phyloP scores from a whole-genome alignment of 2,113 vertebrate species.

The Bufo gargarizans region DNA sequence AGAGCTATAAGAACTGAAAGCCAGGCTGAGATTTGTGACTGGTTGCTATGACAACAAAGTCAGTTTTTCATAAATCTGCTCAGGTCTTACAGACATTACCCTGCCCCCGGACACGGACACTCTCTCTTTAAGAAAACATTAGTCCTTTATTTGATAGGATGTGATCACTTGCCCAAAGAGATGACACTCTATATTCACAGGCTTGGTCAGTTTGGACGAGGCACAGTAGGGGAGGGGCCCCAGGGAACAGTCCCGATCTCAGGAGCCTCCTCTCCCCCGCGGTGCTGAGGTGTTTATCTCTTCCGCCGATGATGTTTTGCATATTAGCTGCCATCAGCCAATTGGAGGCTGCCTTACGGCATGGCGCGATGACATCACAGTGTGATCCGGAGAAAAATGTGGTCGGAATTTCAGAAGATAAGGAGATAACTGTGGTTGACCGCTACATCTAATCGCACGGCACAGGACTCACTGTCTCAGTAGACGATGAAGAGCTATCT shows the following conservation, averaged over 20 bases:
- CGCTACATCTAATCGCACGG: constrained; percentile 5
- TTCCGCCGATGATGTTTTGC: constrained; percentile 41
- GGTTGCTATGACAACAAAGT: too few relatives aligned
- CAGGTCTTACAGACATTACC: background rate
- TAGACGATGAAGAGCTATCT: constrained; percentile 24
- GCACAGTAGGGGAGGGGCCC: constrained; percentile 37
- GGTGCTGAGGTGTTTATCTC: constrained; percentile 14
- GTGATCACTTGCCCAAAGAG: constrained; percentile 31
- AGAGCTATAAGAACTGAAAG: too few relatives aligned
- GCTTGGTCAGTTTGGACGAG: constrained; percentile 39
- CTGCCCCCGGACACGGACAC: background rate
- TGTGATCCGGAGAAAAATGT: constrained; percentile 48
- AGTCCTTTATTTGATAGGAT: constrained; percentile 48
- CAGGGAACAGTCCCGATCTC: background rate
- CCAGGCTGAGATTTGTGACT: too few relatives aligned
- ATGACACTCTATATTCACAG: constrained; percentile 53
- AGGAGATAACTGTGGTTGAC: constrained; percentile 7
- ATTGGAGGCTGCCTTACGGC: constrained; percentile 46
- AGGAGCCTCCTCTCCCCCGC: constrained; percentile 6
- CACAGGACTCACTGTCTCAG: constrained; percentile 32
- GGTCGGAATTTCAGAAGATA: background rate
- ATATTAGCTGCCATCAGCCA: constrained; percentile 50
- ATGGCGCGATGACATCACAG: constrained; percentile 54
- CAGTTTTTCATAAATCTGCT: too few relatives aligned
- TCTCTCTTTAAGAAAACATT: constrained; percentile 25